A percentile compares a stretch with the other conserved stretches of the same genome.
Conservation (phyloP, 2,113 vertebrate species). For the Mormyrus lacerda region DNA sequence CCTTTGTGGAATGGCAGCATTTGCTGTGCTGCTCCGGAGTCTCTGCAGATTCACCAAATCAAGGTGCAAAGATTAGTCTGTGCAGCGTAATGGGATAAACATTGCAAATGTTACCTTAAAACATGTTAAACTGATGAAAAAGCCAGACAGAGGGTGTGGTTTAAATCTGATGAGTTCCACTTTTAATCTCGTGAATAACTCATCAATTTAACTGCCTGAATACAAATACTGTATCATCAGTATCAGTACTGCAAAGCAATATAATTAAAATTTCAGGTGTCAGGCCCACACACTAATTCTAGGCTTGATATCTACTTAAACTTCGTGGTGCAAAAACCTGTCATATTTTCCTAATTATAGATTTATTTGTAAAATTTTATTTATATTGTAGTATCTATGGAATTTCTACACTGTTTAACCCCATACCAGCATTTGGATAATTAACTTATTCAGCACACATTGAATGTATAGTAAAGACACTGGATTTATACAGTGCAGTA, state of each 20-base stretch:
- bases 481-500: not conserved
- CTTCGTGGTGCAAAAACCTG: not conserved
- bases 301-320: not conserved
- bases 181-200: not conserved
- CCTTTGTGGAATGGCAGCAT: conserved; percentile 18
- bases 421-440: not conserved
- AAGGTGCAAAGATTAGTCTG: not conserved
- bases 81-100: not conserved
- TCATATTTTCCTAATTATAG: not conserved
- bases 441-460: not conserved
- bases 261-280: not conserved
- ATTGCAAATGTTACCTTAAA: not conserved
- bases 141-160: not conserved
- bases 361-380: not conserved
- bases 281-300: not conserved
- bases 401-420: not conserved
- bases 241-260: not conserved
- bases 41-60: not conserved
- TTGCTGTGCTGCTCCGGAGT: not conserved
- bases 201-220: not conserved
- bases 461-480: not conserved
- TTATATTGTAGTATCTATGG: not conserved
- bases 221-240: not conserved
- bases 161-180: not conserved
- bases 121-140: not conserved